Percentiles rank a stretch among this genome's conserved stretches.
Evolutionary conservation across 2,888 invertebrate genomes (phyloP).

Genomic region (Aethes cnicana): DNA sequence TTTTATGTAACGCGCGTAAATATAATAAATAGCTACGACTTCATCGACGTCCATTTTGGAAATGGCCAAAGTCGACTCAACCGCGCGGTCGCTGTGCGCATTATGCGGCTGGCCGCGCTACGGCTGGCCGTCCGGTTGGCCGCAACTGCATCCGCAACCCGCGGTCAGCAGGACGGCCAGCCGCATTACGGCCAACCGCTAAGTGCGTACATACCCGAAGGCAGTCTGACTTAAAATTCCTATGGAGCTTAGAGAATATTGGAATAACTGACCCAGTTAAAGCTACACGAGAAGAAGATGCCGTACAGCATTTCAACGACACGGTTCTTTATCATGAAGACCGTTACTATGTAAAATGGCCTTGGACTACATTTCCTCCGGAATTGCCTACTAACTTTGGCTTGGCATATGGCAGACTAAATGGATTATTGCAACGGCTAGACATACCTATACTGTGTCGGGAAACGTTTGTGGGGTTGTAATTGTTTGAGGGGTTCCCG

Average conservation of each 20-base stretch:
- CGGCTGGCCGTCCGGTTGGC: not conserved
- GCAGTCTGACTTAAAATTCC: not conserved
- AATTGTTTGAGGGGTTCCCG: no score
- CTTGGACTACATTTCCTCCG: not conserved
- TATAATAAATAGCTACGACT: constrained; percentile 22
- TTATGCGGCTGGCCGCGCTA: not conserved
- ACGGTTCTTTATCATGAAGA: not conserved
- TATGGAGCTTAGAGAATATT: not conserved
- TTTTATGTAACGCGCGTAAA: constrained; percentile 1
- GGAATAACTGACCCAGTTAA: constrained; percentile 5
- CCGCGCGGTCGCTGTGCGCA: no score
- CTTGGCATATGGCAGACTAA: constrained; percentile 2
- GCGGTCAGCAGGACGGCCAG: not conserved
- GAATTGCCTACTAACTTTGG: constrained; percentile 1
- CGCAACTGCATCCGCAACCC: constrained; percentile 3
- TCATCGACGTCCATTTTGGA: no score
- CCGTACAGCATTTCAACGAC: not conserved
- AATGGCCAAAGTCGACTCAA: no score
- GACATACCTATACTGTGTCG: constrained; percentile 13
- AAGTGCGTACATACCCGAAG: no score
- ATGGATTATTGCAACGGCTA: not conserved
- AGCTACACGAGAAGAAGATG: not conserved
- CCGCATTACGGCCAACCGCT: no score
- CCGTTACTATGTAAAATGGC: constrained; percentile 1
- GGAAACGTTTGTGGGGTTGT: no score